Evolutionary conservation across 2,113 vertebrate species (phyloP), one percentile per base, ranked within the genome.

Genomic region (Pterocles gutturalis): DNA sequence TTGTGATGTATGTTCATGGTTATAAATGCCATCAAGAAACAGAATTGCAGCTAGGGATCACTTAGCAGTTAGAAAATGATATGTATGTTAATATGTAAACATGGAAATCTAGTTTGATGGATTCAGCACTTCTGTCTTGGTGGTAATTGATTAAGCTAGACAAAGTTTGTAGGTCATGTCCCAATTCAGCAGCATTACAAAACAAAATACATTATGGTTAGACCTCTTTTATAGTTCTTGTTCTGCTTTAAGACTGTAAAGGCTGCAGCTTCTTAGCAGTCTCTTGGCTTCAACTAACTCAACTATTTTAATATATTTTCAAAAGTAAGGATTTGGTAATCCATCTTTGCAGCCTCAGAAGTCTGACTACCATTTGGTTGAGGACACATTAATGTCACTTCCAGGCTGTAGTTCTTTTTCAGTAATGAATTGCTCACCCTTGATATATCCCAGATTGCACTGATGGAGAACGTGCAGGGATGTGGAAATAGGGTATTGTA

Each of bases 91-190:
- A 83, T 93, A 86, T 85, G 79, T 16, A 90, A 80, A 90, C 90
- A 83, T 67, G 71, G 71, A 93, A 94, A 93, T 84, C n/a, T 83
- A 45, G 62, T 87, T 96, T 66, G 71, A 75, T 84, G 61, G 65
- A 90, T 93, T 97, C 86, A 80, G 85, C 61, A 46, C 33, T 93
- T 88, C 54, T 88, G 55, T 6, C 71, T 81, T 83, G 48, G 41
- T 83, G 67, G 34, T 67, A 86, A 73, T 77, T 88, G 85, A 88
- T 89, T 67, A 90, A 92, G 61, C 43, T 78, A 10, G 64, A 49
- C 43, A 57, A 65, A 79, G 46, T 86, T 70, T 85, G 66, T 90
- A 83, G 88, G 80, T 95, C 71, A 83, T 17, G 79, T 92, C 70
- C 88, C 72, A 81, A 22, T 90, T 96, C 75, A 94, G 76, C 48